These are phyloP conservation scores for Tipula helvola DNA, from an alignment of 2,888 invertebrate species.

Conservation along the genomic window DNA sequence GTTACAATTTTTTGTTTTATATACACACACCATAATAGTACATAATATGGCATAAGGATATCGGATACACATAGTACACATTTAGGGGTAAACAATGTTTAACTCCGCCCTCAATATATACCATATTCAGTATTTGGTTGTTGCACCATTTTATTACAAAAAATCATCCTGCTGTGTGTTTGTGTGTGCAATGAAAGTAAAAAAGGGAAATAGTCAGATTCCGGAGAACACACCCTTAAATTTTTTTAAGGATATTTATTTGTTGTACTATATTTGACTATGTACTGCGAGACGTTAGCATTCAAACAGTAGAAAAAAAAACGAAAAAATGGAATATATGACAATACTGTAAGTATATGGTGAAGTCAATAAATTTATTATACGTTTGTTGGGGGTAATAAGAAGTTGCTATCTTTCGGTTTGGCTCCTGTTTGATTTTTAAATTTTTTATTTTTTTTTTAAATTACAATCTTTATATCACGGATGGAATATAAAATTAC, in stretches of 20 bases:
- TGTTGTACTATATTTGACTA: background rate
- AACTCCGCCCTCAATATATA: background rate
- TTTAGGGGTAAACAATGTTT: background rate
- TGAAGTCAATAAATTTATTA: slow-evolving; percentile 9
- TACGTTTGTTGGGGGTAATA: slow-evolving; percentile 5
- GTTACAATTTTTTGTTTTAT: background rate
- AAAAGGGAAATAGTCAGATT: slow-evolving; percentile 4
- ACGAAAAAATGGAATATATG: background rate
- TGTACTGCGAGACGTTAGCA: background rate
- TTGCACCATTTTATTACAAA: background rate
- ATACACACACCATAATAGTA: background rate
- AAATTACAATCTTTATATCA: background rate
- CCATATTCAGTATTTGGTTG: background rate
- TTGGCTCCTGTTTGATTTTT: slow-evolving; percentile 6
- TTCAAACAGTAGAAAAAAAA: background rate
- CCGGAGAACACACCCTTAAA: background rate
- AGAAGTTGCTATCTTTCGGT: slow-evolving; percentile 6
- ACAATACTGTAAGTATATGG: slow-evolving; percentile 8
- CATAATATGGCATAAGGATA: background rate
- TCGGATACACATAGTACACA: background rate
- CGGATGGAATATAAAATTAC: background rate
- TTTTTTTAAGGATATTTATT: background rate
- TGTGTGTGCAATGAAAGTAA: background rate
- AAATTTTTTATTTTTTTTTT: background rate
- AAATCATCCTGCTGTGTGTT: background rate